A percentile compares a stretch with the other conserved stretches of the same genome.
Evolutionary conservation across 2,797 vertebrate genomes (phyloP).

Genomic region (Euphonia xanthogaster): DNA sequence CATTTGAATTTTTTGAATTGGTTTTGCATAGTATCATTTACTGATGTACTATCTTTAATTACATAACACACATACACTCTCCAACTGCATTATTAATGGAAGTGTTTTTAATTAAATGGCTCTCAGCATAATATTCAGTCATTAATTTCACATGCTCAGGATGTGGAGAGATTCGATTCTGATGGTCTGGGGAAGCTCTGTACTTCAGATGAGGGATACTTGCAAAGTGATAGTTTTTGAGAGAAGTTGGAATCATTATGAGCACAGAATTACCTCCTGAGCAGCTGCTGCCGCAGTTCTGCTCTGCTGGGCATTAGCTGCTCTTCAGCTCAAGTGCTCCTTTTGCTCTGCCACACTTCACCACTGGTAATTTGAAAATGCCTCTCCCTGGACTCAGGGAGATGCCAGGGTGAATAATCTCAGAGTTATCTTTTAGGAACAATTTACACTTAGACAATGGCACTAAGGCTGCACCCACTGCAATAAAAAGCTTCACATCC

Average conservation of each 20-base stretch:
- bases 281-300: slow-evolving; percentile 30
- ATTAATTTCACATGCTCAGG: slow-evolving; percentile 56
- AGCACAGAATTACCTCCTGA: slow-evolving; percentile 47
- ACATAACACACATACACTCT: slow-evolving; percentile 59
- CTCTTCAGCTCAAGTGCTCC: slow-evolving; percentile 46
- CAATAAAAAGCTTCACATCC: not conserved
- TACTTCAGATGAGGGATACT: slow-evolving; percentile 41
- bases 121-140: slow-evolving; percentile 58
- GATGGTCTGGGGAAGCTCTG: slow-evolving; percentile 35
- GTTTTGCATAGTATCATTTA: slow-evolving; percentile 72
- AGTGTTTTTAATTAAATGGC: slow-evolving; percentile 68
- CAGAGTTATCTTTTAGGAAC: not conserved
- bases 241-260: not conserved
- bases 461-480: not conserved
- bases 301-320: slow-evolving; percentile 40
- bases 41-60: slow-evolving; percentile 74
- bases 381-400: not conserved
- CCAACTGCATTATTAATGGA: slow-evolving; percentile 62
- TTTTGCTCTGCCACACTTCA: slow-evolving; percentile 15
- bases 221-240: not conserved
- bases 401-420: not conserved
- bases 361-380: not conserved
- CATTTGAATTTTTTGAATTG: slow-evolving; percentile 71
- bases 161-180: slow-evolving; percentile 4
- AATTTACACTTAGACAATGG: not conserved